Conservation (phyloP, 2,797 vertebrate genomes). For the Thripadectes ignobilis region DNA sequence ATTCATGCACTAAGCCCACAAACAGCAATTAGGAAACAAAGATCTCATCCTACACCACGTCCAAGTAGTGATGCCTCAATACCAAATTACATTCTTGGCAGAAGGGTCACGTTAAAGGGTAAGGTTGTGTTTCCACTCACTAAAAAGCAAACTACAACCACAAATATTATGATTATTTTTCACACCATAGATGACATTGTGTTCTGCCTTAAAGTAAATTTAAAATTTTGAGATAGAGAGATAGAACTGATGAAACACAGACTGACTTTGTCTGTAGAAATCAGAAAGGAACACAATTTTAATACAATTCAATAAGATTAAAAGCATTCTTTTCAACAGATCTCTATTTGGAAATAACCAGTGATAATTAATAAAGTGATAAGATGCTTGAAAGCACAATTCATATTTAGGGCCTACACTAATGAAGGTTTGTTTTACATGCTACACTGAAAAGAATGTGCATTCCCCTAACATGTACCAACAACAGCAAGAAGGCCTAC, state of each 20-base stretch:
- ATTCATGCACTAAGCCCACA: neutral
- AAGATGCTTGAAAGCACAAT: neutral
- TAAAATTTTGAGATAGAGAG: neutral
- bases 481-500: neutral
- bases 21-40: neutral
- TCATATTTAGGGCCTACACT: neutral
- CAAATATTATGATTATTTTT: neutral
- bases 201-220: neutral
- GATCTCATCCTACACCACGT: neutral
- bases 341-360: neutral
- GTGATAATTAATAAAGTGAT: neutral
- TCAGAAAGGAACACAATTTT: neutral
- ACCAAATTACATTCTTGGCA: neutral
- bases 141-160: neutral
- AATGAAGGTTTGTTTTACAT: neutral
- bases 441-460: neutral
- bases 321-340: neutral
- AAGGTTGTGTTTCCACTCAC: neutral
- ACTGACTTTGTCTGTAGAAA: neutral
- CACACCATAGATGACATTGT: neutral
- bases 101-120: neutral
- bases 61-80: neutral
- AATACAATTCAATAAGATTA: neutral
- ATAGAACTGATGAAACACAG: neutral
- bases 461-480: neutral